Conservation (phyloP, 2,888 invertebrate species). For the Tromatobia lineatoria region DNA sequence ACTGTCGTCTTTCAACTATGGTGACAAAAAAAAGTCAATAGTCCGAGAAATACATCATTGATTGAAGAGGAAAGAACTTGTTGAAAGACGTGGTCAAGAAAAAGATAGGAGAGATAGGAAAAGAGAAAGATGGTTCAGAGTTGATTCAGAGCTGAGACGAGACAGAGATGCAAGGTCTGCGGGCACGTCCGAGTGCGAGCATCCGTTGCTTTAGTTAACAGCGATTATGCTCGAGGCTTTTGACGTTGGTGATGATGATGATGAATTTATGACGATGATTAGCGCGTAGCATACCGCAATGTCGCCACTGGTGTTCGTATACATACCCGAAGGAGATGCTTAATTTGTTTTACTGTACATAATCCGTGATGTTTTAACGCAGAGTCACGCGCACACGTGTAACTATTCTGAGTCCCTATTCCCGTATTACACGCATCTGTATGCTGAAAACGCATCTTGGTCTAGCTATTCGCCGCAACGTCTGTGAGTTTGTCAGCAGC, state of each 20-base stretch:
- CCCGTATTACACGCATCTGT: slow-evolving; percentile 17
- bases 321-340: slow-evolving; percentile 36
- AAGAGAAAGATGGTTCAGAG: too few species aligned
- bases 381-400: slow-evolving; percentile 2
- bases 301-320: slow-evolving; percentile 78
- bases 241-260: slow-evolving; percentile 76
- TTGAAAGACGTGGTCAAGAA: slow-evolving; percentile 54
- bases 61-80: slow-evolving; percentile 61
- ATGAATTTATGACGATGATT: slow-evolving; percentile 81
- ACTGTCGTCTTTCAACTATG: slow-evolving; percentile 4
- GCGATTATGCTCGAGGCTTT: slow-evolving; percentile 75
- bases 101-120: slow-evolving; percentile 45
- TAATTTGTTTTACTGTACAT: slow-evolving; percentile 52
- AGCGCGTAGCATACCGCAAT: slow-evolving; percentile 76
- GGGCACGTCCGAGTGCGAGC: slow-evolving; percentile 47
- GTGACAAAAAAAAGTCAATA: slow-evolving; percentile 31
- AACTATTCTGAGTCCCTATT: slow-evolving; percentile 28
- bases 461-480: slow-evolving; percentile 28
- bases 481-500: slow-evolving; percentile 1
- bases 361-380: slow-evolving; percentile 51
- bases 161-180: slow-evolving; percentile 44
- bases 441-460: slow-evolving; percentile 36
- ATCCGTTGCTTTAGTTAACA: slow-evolving; percentile 67
- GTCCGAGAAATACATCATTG: slow-evolving; percentile 77
- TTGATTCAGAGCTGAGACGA: slow-evolving; percentile 39